These are phyloP conservation scores for Ariolimax columbianus DNA, from an alignment of 2,888 invertebrate genomes.

Conservation along the genomic window DNA sequence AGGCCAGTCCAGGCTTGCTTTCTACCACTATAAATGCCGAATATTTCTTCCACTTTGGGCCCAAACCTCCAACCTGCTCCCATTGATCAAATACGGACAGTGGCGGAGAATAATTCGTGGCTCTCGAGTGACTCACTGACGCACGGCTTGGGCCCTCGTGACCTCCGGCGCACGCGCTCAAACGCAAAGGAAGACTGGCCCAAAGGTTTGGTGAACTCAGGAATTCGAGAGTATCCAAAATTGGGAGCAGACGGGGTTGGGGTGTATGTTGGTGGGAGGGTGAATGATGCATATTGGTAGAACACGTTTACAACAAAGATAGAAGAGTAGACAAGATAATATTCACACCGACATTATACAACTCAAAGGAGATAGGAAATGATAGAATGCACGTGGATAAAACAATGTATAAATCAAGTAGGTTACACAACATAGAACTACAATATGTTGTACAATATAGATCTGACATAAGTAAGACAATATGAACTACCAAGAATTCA, in stretches of 20 bases:
- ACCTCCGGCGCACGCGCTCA: conserved; percentile 12
- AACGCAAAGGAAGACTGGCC: neutral
- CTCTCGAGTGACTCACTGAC: conserved; percentile 16
- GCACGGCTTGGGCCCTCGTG: conserved; percentile 2
- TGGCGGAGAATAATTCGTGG: neutral
- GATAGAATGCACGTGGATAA: too few relatives aligned
- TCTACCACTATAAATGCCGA: neutral
- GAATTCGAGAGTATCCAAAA: neutral
- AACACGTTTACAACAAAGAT: too few relatives aligned
- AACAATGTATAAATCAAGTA: too few relatives aligned
- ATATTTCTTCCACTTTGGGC: neutral
- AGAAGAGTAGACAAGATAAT: too few relatives aligned
- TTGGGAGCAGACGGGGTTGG: neutral
- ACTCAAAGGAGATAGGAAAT: too few relatives aligned
- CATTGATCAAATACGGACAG: neutral
- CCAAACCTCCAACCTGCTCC: neutral
- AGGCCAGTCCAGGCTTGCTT: neutral
- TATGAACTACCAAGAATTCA: too few relatives aligned
- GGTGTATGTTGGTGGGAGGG: neutral
- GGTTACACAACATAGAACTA: too few relatives aligned
- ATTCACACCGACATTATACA: too few relatives aligned
- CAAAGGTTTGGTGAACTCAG: neutral
- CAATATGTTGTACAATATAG: too few relatives aligned
- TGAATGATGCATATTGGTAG: too few relatives aligned
- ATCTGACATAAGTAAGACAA: too few relatives aligned